Base-by-base conservation (phyloP, 2,113 vertebrate species). In the Cathartes aura region DNA sequence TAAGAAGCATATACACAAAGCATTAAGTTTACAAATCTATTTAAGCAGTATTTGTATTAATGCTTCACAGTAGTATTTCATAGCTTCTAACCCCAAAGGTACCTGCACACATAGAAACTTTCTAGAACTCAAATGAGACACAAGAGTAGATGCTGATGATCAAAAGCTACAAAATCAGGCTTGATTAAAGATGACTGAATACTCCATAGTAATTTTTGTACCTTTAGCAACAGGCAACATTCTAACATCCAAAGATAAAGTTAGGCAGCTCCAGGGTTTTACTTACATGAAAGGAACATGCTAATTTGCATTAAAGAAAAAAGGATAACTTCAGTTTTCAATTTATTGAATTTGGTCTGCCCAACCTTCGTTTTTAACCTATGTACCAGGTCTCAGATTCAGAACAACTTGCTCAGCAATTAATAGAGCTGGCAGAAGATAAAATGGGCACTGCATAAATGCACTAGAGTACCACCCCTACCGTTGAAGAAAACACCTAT, bases 1-100 rank as follows among this genome's bases (percentile, higher is more conserved):
- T 73, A 96, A 97, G 94, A 95, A 93, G 43, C 89, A 93, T 1
- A 93, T 15, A 94, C 10, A 95, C 27, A 95, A 53, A 93, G 43
- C 22, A 42, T 85, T 70, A 70, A 62, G 71, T 75, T 78, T 38
- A 90, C 23, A 58, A 86, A 17, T 23, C 6, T 68, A 87, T 38
- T 80, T 71, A 63, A 93, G 55, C 19, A 52, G 38, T 43, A 47
- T 15, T 55, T 74, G 43, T 22, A 79, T 24, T 59, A 89, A 58
- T 26, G 47, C 30, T 59, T 85, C 48, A 70, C 1, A 85, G n/a
- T 5, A 40, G 36, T 23, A 55, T 42, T 38, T 66, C 52, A 82
- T 6, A 88, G 53, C 48, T 87, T 73, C 58, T 73, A 82, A 64
- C 20, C 70, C 68, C 53, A 80, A 40, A 80, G 26, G 19, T 17